Evolutionary conservation across 2,888 invertebrate species (phyloP), one percentile per base, ranked within the genome.

Genomic region (Acleris sparsana): DNA sequence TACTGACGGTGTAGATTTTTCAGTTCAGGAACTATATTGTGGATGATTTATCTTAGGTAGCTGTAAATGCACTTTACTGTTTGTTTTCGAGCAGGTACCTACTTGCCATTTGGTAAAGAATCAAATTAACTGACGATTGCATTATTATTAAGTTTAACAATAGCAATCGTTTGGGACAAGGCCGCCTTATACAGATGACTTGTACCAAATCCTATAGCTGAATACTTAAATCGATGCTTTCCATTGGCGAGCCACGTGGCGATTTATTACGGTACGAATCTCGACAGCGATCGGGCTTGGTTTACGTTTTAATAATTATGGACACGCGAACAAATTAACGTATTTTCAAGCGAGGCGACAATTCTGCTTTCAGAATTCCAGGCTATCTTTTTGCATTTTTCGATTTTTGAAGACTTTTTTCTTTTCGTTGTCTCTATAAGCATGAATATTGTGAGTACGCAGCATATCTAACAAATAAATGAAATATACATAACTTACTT

Each of bases 281-380:
- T 79, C 69, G 73, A 69, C 75, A 70, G 71, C 73, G 71, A 76
- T 77, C 75, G 70, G 71, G 74, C 72, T 69, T 66, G 69, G 72
- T 73, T 77, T 71, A 69, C 69, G 70, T 71, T 73, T 75, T 80
- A 82, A 80, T 82, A 80, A 80, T 78, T 77, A 79, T 74, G 70
- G 72, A 69, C 85, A 85, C 84, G 84, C 84, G 75, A 84, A 69
- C 74, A 72, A 78, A 79, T 79, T 75, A 75, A 72, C 70, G 70
- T 74, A 63, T 62, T 59, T 62, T 63, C 55, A 68, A 68, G 67
- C 69, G 70, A 67, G 63, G 68, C 66, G 66, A 65, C 70, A 64
- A 65, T 68, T 69, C 46, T 18, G 53, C 59, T 63, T 68, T 55
- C 60, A 60, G 22, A 56, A 11, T 56, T 52, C 33, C 16, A 20